Base-by-base conservation (phyloP, 2,888 invertebrate species). In the Agrochola lota region DNA sequence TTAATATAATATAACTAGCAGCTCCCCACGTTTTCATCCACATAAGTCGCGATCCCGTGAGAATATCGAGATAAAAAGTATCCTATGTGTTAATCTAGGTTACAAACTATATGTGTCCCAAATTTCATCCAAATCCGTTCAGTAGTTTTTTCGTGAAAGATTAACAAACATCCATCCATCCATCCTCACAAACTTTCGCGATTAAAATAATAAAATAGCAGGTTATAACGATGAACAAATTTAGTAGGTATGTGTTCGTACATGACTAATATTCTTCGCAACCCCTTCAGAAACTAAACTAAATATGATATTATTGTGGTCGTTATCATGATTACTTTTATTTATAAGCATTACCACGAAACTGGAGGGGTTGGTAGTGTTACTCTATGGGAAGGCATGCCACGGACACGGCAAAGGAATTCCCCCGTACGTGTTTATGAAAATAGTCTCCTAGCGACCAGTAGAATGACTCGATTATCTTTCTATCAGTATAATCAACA, bases 391-490 rank as follows among this genome's bases (percentile, higher is more conserved):
- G 20, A 73, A 60, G 46, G 72, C 67, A 66, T 30, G 52, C 76
- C 64, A 72, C 69, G n/a, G 49, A 64, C 59, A 71, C 26, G 75
- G 74, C 71, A 73, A 78, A 86, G 86, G 84, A 87, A 81, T 85
- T 86, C 80, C 87, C 89, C 87, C 86, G 69, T 71, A 78, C 70
- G 64, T 88, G 88, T 87, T 85, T 86, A 86, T 85, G 77, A 72
- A 86, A 71, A 68, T 70, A 78, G 89, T 89, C 63, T 79, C 87
- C 86, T 83, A 88, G 87, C 87, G 81, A 87, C 87, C 84, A 68
- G 46, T 23, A 57, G 74, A 80, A 40, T 64, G 74, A 69, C 59
- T 69, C 66, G 35, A 69, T 67, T 87, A 68, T 74, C 71, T 82
- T 73, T 77, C 74, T 74, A 78, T 71, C 66, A 72, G 15, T 15